phyloP scores from a whole-genome alignment of 35 echinoderm and acorn worm genomes.

The Amphiura filiformis region DNA sequence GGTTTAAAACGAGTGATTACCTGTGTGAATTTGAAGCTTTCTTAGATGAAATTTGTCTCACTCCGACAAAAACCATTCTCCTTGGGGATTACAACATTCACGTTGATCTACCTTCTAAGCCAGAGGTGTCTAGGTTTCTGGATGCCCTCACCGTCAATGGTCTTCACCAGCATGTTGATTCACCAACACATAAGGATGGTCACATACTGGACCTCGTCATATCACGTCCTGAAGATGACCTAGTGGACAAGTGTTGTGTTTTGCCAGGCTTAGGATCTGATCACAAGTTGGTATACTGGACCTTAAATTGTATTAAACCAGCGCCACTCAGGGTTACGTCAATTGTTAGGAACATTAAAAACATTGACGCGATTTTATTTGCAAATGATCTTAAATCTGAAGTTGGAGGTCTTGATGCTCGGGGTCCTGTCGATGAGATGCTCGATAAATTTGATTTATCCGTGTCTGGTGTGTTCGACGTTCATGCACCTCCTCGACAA shows the following conservation, averaged over 20 bases:
- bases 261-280: too few relatives aligned
- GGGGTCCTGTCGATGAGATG: background rate
- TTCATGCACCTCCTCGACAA: background rate
- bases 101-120: constrained; percentile 33
- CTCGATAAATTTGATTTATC: background rate
- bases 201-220: constrained; percentile 53
- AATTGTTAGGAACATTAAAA: too few relatives aligned
- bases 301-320: too few relatives aligned
- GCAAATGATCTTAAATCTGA: background rate
- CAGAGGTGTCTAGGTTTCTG: constrained; percentile 30
- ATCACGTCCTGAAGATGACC: background rate
- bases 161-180: constrained; percentile 36
- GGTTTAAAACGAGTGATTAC: background rate
- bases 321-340: too few relatives aligned
- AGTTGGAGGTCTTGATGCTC: background rate
- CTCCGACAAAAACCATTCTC: constrained; percentile 30
- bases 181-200: constrained; percentile 32
- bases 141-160: background rate
- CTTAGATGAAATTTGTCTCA: background rate
- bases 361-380: too few relatives aligned
- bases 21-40: constrained; percentile 44
- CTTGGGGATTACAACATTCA: constrained; percentile 72
- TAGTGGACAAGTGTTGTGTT: background rate
- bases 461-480: background rate
- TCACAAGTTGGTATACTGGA: too few relatives aligned